Percentiles rank a stretch among this genome's conserved stretches.
These are phyloP conservation scores for Labeo catla DNA, from an alignment of 2,113 vertebrate species.

Conservation along the genomic window DNA sequence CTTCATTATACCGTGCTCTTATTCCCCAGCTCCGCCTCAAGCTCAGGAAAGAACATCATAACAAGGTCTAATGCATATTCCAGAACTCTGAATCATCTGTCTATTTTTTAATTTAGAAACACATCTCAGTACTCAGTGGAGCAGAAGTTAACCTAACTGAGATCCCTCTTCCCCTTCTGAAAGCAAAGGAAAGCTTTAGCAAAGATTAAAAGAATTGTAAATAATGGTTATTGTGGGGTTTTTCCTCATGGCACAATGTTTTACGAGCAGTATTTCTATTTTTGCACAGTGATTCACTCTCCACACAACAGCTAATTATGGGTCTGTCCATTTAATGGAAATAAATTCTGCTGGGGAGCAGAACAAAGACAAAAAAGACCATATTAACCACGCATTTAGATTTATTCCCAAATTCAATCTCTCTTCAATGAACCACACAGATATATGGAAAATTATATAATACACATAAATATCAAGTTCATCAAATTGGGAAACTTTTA, in stretches of 20 bases:
- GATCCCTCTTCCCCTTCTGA: neutral
- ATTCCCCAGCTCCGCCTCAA: conserved; percentile 4
- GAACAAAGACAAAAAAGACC: neutral
- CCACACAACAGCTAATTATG: conserved; percentile 22
- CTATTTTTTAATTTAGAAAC: conserved; percentile 24
- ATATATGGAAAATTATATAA: neutral
- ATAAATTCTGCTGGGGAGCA: neutral
- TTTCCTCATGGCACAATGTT: neutral
- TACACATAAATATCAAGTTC: neutral
- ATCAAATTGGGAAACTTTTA: neutral
- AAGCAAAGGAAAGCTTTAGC: conserved; percentile 9
- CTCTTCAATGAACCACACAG: neutral
- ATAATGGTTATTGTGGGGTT: conserved; percentile 16
- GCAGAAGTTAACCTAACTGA: conserved; percentile 3
- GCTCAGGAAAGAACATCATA: conserved; percentile 19
- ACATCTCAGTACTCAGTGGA: neutral
- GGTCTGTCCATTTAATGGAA: conserved; percentile 19
- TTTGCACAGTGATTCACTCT: conserved; percentile 26
- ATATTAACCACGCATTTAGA: neutral
- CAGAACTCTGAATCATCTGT: conserved; percentile 22
- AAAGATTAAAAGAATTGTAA: conserved; percentile 1
- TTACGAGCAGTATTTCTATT: conserved; percentile 24
- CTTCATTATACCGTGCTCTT: conserved; percentile 10
- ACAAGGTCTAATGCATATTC: conserved; percentile 32
- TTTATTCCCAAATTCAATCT: neutral